A percentile compares a stretch with the other conserved stretches of the same genome.
phyloP scores from a whole-genome alignment of 2,797 vertebrate species.

The Pseudochirops cupreus region DNA sequence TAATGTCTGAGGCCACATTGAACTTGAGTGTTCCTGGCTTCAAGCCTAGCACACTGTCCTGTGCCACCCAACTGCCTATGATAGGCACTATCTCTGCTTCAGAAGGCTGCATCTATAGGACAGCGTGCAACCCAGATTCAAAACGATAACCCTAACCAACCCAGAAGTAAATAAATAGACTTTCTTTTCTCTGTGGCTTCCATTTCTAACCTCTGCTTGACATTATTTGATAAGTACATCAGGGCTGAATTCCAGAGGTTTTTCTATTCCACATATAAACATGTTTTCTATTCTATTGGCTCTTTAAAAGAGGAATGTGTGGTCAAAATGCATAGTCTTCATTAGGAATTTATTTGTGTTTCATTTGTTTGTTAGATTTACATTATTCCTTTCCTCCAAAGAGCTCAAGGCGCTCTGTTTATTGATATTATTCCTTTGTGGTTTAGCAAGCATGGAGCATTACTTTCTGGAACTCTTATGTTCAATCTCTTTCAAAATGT shows the following conservation, averaged over 20 bases:
- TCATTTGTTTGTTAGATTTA: constrained; percentile 4
- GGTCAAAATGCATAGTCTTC: neutral
- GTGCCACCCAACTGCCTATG: neutral
- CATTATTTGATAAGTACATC: neutral
- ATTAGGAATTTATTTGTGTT: constrained; percentile 4
- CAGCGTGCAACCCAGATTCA: neutral
- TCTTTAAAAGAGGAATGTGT: neutral
- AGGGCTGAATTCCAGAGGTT: neutral
- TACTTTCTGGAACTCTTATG: neutral
- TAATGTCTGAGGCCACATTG: neutral
- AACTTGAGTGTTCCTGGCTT: neutral
- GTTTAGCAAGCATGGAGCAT: neutral
- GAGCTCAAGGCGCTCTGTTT: neutral
- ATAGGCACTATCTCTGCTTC: neutral
- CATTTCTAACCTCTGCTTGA: neutral
- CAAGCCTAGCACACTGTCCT: neutral
- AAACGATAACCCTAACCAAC: neutral
- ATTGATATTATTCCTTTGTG: neutral
- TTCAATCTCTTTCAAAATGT: neutral
- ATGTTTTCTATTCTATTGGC: neutral
- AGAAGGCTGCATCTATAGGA: neutral
- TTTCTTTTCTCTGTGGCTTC: neutral
- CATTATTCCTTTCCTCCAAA: neutral
- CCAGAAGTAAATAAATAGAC: neutral
- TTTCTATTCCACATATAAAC: neutral